phyloP scores from a whole-genome alignment of 2,888 invertebrate genomes.

The Chamaedrilus cognettii region DNA sequence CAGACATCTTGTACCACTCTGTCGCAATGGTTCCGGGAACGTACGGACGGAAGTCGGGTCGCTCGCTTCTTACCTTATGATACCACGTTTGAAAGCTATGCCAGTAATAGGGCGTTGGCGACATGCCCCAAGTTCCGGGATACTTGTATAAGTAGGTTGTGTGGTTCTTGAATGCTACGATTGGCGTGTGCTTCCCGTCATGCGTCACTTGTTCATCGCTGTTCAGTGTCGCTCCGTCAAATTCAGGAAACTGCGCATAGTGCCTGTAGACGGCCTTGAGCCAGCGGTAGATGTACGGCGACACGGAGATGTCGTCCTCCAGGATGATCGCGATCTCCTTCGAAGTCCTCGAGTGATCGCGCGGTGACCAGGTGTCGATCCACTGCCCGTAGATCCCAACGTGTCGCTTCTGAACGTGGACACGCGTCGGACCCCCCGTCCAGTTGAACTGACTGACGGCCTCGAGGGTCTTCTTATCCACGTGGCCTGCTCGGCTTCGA shows the following conservation, averaged over 20 bases:
- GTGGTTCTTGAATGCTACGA: conserved; percentile 6
- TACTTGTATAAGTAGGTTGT: conserved; percentile 22
- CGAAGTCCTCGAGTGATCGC: conserved; percentile 19
- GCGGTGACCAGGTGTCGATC: conserved; percentile 43
- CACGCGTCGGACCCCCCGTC: conserved; percentile 14
- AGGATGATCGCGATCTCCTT: conserved; percentile 46
- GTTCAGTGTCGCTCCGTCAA: conserved; percentile 43
- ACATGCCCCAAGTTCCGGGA: conserved; percentile 26
- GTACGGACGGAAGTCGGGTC: conserved; percentile 23
- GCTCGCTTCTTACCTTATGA: conserved; percentile 8
- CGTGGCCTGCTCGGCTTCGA: conserved; percentile 11
- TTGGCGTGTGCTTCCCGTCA: conserved; percentile 29
- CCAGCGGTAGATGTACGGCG: conserved; percentile 45
- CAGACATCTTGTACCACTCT: conserved; percentile 30
- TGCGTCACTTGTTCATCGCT: conserved; percentile 33
- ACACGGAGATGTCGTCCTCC: conserved; percentile 49
- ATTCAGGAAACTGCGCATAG: conserved; percentile 36
- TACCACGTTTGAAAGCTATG: conserved; percentile 23
- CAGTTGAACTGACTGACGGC: conserved; percentile 24
- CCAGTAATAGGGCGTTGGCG: conserved; percentile 19
- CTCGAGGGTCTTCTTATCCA: conserved; percentile 26
- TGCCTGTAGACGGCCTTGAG: conserved; percentile 42
- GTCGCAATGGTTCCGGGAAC: conserved; percentile 31
- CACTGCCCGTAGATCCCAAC: conserved; percentile 42
- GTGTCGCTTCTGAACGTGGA: conserved; percentile 36